phyloP scores from a whole-genome alignment of 2,113 vertebrate species.

The Atractosteus spatula region DNA sequence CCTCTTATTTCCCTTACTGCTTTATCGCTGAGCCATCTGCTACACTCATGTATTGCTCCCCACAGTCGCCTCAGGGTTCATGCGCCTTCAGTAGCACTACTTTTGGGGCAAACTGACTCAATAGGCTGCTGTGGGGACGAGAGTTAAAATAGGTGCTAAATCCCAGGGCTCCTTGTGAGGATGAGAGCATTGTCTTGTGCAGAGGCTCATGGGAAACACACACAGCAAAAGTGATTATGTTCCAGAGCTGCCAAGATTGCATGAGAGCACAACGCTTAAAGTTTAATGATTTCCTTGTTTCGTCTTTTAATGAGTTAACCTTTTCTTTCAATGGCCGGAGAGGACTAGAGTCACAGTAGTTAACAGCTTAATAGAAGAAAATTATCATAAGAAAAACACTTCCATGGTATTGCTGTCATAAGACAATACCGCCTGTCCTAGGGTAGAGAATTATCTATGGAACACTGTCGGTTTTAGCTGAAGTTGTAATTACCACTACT shows the following conservation, averaged over 20 bases:
- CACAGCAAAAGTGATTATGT: constrained; percentile 62
- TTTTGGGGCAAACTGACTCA: constrained; percentile 59
- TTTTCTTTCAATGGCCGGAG: background rate
- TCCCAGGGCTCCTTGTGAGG: constrained; percentile 59
- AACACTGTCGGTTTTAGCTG: constrained; percentile 4
- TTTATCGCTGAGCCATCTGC: constrained; percentile 60
- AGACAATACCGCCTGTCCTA: constrained; percentile 10
- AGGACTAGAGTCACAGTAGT: background rate
- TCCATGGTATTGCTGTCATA: background rate
- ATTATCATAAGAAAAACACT: background rate
- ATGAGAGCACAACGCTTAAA: constrained; percentile 52
- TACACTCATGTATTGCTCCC: constrained; percentile 57
- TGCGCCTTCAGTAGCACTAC: constrained; percentile 54
- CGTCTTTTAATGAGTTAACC: constrained; percentile 4
- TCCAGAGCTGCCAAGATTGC: constrained; percentile 58
- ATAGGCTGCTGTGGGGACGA: constrained; percentile 57
- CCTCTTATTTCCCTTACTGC: no score
- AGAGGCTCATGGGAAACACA: constrained; percentile 71
- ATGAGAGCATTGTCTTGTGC: constrained; percentile 56
- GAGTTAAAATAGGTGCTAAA: constrained; percentile 71
- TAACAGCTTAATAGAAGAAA: background rate
- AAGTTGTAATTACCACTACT: background rate
- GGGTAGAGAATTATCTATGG: background rate
- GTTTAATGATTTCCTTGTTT: constrained; percentile 52
- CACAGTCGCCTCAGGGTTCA: constrained; percentile 58